Base-by-base conservation (phyloP, 2,113 vertebrate species). In the Vireo altiloquus region DNA sequence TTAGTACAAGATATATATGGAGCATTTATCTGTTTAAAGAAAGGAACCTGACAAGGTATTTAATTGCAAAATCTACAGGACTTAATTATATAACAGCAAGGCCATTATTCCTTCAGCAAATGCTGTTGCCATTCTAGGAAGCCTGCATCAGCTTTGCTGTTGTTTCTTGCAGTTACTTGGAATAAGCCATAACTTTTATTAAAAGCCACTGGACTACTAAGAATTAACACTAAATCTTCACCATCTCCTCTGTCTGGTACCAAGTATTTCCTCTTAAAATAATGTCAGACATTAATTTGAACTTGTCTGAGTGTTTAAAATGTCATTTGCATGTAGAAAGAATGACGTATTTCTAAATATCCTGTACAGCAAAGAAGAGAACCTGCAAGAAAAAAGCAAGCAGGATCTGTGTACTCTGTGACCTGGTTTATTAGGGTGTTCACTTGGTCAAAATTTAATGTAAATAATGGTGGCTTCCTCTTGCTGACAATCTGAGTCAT, bases 361-460 rank as follows among this genome's bases (percentile, higher is more conserved):
- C 50, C 24, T 89, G 70, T 69, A 81, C 18, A 72, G 72, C 53
- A 93, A 89, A 91, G 9, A 15, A 87, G 44, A 77, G 59, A 83
- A 66, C 8, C 20, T 61, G 6, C 57, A 87, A 95, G 61, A 90
- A 86, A 95, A 89, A 95, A 57, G 3, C 23, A 82, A 83, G 80
- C 53, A 95, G 69, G 35, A 79, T 46, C 46, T 71, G 15, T 70
- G 27, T 82, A 82, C 77, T 94, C 56, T 35, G 31, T 84, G 95
- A 94, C 42, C 57, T 60, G n/a, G 27, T 95, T 97, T 92, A 96
- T 97, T 89, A 96, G 96, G 76, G 88, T 82, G 50, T 89, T 92
- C 35, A 79, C 37, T 81, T 92, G 54, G 78, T 65, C 70, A 94
- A 82, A 96, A 92, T 80, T 82, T 95, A 87, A 92, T 76, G 61